These are phyloP conservation scores for Incurvaria masculella DNA, from an alignment of 2,888 invertebrate genomes.

Conservation along the genomic window DNA sequence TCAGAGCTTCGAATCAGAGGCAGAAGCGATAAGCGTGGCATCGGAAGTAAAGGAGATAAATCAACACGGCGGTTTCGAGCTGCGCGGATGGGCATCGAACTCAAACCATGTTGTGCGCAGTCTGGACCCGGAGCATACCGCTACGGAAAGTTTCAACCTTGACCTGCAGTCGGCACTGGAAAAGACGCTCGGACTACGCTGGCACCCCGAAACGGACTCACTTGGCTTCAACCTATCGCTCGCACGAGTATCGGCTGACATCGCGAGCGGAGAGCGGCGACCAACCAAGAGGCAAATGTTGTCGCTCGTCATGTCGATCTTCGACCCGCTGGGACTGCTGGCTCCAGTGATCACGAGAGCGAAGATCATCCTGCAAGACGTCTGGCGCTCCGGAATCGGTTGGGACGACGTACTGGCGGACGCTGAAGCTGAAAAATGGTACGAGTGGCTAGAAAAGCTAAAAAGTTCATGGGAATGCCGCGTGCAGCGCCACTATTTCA, in stretches of 20 bases:
- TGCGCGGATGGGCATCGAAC: too few relatives aligned
- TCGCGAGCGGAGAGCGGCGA: background rate
- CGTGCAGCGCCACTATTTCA: slow-evolving; percentile 1
- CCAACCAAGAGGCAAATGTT: slow-evolving; percentile 5
- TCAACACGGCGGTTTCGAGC: too few relatives aligned
- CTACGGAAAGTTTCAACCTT: too few relatives aligned
- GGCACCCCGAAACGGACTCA: background rate
- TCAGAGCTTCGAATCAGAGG: too few relatives aligned
- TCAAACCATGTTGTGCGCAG: too few relatives aligned
- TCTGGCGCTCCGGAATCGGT: slow-evolving; percentile 1
- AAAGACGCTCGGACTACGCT: slow-evolving; percentile 2
- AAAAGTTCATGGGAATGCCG: background rate
- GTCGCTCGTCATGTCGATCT: slow-evolving; percentile 1
- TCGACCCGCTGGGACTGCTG: slow-evolving; percentile 2
- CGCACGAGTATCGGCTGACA: background rate
- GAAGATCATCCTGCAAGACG: slow-evolving; percentile 3
- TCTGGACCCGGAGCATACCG: too few relatives aligned
- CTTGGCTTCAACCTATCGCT: slow-evolving; percentile 2
- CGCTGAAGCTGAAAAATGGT: slow-evolving; percentile 1
- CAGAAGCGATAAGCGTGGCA: too few relatives aligned
- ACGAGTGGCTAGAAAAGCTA: slow-evolving; percentile 1
- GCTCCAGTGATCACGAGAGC: background rate
- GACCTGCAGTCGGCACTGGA: background rate
- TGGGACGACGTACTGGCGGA: slow-evolving; percentile 4
- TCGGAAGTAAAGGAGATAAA: too few relatives aligned